Base-by-base conservation (phyloP, 2,888 invertebrate genomes). In the Holacanthella duospinosa region DNA sequence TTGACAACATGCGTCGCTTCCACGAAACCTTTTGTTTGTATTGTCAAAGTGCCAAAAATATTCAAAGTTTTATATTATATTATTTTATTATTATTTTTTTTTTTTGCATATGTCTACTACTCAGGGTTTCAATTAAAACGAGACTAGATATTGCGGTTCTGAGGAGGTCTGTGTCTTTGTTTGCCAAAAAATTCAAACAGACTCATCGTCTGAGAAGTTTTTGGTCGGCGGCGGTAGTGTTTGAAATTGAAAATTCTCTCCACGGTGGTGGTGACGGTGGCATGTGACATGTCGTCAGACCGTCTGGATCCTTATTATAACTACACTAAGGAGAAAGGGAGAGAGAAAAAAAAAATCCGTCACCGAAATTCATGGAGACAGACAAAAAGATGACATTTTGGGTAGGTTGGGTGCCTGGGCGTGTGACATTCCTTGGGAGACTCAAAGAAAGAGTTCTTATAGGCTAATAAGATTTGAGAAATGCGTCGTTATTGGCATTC, bases 381-480 rank as follows among this genome's bases (percentile, higher is more conserved):
- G 16, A 16, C 36, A 36, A 6, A 36, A 36, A 36, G 36, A 16
- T 21, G 48, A 48, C 48, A 48, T 48, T 48, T 48, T 21, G 16
- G 19, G 16, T 21, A 4, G 12, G 4, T 48, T 21, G 6, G 4
- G 4, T 21, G 12, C 21, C 4, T 9, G 12, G 6, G 48, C n/a
- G 48, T n/a, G 48, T 48, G 48, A 48, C 48, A 48, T 48, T 48
- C 48, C 48, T n/a, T 36, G 4, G 4, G 12, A 48, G 48, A 48
- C n/a, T 48, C 48, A 4, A 36, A 36, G 48, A 48, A 48, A 48
- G 48, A 48, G 4, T 9, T 4, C 19, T 48, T 9, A 48, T 48
- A 48, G 48, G 48, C 48, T 48, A 48, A 48, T 48, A 48, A 48
- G 48, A 48, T 48, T 48, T 9, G 48, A n/a, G 48, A 48, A 48